Evolutionary conservation across 2,888 invertebrate species (phyloP).

Genomic region (Hydropsyche betteni): DNA sequence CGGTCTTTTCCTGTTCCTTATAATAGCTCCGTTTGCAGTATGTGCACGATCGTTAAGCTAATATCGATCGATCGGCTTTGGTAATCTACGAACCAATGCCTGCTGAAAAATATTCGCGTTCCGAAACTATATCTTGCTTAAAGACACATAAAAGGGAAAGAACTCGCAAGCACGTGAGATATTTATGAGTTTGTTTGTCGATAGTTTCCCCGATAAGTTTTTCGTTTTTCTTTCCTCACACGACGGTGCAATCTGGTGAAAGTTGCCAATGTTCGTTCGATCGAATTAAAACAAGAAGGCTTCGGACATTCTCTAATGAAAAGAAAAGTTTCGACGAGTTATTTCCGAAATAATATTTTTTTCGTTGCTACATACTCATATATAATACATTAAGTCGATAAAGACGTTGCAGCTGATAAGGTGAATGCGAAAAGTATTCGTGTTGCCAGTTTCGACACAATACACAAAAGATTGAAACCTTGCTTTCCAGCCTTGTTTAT

Average conservation of each 20-base stretch:
- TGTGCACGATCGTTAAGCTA: too few relatives aligned
- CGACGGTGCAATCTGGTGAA: conserved; percentile 33
- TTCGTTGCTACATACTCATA: not conserved
- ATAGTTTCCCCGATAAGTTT: conserved; percentile 34
- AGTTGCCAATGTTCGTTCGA: conserved; percentile 16
- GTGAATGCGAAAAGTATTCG: not conserved
- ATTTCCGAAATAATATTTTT: not conserved
- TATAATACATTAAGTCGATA: not conserved
- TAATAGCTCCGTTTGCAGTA: too few relatives aligned
- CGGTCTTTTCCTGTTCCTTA: too few relatives aligned
- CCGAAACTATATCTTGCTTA: conserved; percentile 15
- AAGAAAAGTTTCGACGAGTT: not conserved
- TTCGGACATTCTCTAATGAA: not conserved
- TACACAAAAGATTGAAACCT: conserved; percentile 12
- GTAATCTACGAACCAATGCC: not conserved
- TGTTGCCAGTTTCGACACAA: not conserved
- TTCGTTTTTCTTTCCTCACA: conserved; percentile 38
- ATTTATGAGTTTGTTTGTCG: conserved; percentile 50
- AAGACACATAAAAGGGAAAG: conserved; percentile 25
- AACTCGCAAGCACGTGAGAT: conserved; percentile 24
- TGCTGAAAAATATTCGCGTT: conserved; percentile 15
- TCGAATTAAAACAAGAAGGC: not conserved
- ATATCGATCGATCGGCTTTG: too few relatives aligned
- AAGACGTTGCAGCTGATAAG: not conserved
- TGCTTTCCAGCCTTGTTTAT: conserved; percentile 3